phyloP scores from a whole-genome alignment of 2,888 invertebrate genomes.

The Drosophila koepferae region DNA sequence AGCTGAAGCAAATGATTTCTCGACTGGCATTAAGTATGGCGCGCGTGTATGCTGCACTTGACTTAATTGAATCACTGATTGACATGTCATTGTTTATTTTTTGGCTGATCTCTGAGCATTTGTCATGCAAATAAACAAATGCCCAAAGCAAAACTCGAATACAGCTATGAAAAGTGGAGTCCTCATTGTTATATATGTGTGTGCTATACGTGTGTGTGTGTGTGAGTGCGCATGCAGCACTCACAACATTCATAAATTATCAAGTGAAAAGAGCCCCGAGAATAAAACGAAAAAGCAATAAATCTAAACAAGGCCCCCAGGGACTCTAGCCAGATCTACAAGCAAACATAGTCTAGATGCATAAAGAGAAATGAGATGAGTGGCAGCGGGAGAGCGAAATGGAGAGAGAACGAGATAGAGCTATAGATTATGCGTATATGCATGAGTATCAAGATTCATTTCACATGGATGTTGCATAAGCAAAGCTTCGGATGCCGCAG shows the following conservation, averaged over 20 bases:
- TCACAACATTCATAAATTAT: slow-evolving; percentile 76
- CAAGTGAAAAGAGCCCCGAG: slow-evolving; percentile 60
- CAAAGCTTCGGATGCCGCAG: slow-evolving; percentile 21
- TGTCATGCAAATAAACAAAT: slow-evolving; percentile 45
- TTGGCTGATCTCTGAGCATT: slow-evolving; percentile 37
- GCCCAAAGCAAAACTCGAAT: slow-evolving; percentile 17
- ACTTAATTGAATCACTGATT: slow-evolving; percentile 76
- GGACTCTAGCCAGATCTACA: slow-evolving; percentile 40
- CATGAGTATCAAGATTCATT: slow-evolving; percentile 30
- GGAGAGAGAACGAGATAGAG: background rate
- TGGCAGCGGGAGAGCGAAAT: background rate
- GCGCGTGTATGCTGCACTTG: slow-evolving; percentile 56
- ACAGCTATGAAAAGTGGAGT: slow-evolving; percentile 6
- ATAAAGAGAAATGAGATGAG: background rate
- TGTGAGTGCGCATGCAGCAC: slow-evolving; percentile 31
- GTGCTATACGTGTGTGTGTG: slow-evolving; percentile 6
- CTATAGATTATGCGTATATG: slow-evolving; percentile 38
- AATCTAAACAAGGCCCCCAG: slow-evolving; percentile 70
- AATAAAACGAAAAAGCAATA: slow-evolving; percentile 59
- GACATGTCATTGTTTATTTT: slow-evolving; percentile 53
- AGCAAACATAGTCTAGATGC: slow-evolving; percentile 16
- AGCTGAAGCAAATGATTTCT: slow-evolving; percentile 28
- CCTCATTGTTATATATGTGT: slow-evolving; percentile 13
- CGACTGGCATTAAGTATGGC: slow-evolving; percentile 1
- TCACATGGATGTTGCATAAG: slow-evolving; percentile 46